Evolutionary conservation across 2,797 vertebrate species (phyloP).

Genomic region (Phataginus tricuspis): DNA sequence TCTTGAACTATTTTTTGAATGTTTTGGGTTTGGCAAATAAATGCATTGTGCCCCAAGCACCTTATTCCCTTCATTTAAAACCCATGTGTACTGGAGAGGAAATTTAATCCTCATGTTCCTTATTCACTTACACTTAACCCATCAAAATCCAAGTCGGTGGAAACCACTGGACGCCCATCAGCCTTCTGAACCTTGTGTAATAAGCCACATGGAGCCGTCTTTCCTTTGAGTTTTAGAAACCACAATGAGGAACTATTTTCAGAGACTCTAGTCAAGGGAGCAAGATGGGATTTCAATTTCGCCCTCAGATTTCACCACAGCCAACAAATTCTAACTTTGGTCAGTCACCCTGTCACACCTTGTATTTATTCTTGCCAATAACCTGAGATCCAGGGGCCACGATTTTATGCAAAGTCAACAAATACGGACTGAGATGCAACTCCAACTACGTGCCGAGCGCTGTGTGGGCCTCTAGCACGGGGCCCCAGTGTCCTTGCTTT

Average conservation of each 20-base stretch:
- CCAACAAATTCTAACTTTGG: conserved; percentile 57
- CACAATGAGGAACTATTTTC: conserved; percentile 62
- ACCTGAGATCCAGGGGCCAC: not conserved
- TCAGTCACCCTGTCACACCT: not conserved
- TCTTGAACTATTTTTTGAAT: conserved; percentile 72
- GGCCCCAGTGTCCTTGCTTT: not conserved
- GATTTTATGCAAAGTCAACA: conserved; percentile 61
- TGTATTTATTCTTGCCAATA: conserved; percentile 46
- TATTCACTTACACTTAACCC: conserved; percentile 68
- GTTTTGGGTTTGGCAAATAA: conserved; percentile 66
- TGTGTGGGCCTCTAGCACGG: not conserved
- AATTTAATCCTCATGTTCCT: conserved; percentile 70
- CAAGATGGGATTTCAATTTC: conserved; percentile 55
- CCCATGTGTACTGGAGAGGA: conserved; percentile 62
- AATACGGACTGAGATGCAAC: not conserved
- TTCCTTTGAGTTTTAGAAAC: conserved; percentile 65
- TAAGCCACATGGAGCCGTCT: not conserved
- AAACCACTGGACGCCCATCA: not conserved
- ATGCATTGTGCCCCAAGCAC: conserved; percentile 50
- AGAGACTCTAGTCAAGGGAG: conserved; percentile 21
- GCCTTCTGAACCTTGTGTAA: conserved; percentile 54
- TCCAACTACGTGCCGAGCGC: not conserved
- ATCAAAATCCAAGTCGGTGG: conserved; percentile 50
- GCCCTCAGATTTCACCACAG: conserved; percentile 28
- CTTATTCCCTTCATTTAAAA: conserved; percentile 65